Conservation (phyloP, 23 tunicate species). For the Botrylloides violaceus region DNA sequence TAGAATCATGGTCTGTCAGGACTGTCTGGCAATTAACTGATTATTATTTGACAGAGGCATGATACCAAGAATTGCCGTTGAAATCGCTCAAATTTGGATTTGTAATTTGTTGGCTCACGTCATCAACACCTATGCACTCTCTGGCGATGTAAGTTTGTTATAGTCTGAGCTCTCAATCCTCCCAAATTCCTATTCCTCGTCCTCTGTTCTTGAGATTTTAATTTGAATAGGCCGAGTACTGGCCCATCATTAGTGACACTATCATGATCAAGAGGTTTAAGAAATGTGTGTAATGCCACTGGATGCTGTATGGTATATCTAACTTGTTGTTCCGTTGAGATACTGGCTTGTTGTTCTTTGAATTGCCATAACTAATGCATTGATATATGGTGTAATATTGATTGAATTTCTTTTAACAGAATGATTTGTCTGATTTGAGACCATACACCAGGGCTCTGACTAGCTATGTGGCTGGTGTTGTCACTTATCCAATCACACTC, state of each 20-base stretch:
- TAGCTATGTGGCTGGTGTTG: slow-evolving; percentile 41
- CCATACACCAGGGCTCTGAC: slow-evolving; percentile 57
- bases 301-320: too few species aligned
- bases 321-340: too few species aligned
- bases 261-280: too few species aligned
- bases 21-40: not conserved
- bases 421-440: slow-evolving; percentile 64
- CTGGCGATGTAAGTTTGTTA: slow-evolving; percentile 23
- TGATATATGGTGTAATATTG: not conserved
- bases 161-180: too few species aligned
- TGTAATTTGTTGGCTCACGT: slow-evolving; percentile 44
- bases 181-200: too few species aligned
- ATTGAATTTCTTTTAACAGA: too few species aligned
- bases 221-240: too few species aligned
- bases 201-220: too few species aligned
- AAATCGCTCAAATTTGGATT: slow-evolving; percentile 64
- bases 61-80: slow-evolving; percentile 51
- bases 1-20: not conserved
- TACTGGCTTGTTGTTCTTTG: too few species aligned
- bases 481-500: slow-evolving; percentile 59
- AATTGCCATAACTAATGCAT: not conserved
- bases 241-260: too few species aligned
- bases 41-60: slow-evolving; percentile 49
- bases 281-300: too few species aligned
- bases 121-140: slow-evolving; percentile 58